Percentiles rank a stretch among this genome's conserved stretches.
phyloP scores from a whole-genome alignment of 2,113 vertebrate genomes.

The Pangasianodon hypophthalmus region DNA sequence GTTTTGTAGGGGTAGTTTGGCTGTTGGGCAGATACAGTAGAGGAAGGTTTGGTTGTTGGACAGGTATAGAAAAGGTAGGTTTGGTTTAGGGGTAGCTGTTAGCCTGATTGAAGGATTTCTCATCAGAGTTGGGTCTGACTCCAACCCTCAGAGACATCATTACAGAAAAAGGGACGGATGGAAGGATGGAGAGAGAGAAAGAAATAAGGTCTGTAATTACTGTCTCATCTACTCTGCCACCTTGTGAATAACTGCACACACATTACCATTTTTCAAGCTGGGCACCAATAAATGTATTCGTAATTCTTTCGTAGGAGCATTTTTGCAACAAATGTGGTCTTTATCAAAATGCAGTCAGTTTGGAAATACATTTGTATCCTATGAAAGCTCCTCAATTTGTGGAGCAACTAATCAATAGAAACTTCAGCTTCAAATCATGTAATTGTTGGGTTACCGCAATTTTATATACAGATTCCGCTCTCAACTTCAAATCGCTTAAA shows the following conservation, averaged over 20 bases:
- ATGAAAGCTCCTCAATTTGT: not conserved
- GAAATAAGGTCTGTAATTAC: not conserved
- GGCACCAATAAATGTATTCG: not conserved
- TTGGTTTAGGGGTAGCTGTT: not conserved
- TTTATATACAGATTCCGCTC: not conserved
- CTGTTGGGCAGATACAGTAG: too few species aligned
- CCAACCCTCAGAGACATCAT: constrained; percentile 22
- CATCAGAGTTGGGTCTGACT: not conserved
- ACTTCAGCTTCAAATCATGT: not conserved
- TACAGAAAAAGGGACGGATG: not conserved
- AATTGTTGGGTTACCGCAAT: not conserved
- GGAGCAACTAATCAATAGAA: too few species aligned
- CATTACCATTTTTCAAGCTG: not conserved
- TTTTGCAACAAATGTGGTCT: not conserved
- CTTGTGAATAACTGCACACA: not conserved
- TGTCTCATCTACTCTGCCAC: not conserved
- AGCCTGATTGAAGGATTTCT: constrained; percentile 1
- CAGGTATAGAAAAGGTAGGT: too few species aligned
- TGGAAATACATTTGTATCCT: not conserved
- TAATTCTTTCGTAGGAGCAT: not conserved
- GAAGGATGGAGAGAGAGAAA: not conserved
- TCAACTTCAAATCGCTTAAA: not conserved
- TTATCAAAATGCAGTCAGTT: not conserved
- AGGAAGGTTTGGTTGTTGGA: too few species aligned
- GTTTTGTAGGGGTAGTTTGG: too few species aligned